phyloP scores from a whole-genome alignment of 2,113 vertebrate genomes.

The Grammomys dolichurus region DNA sequence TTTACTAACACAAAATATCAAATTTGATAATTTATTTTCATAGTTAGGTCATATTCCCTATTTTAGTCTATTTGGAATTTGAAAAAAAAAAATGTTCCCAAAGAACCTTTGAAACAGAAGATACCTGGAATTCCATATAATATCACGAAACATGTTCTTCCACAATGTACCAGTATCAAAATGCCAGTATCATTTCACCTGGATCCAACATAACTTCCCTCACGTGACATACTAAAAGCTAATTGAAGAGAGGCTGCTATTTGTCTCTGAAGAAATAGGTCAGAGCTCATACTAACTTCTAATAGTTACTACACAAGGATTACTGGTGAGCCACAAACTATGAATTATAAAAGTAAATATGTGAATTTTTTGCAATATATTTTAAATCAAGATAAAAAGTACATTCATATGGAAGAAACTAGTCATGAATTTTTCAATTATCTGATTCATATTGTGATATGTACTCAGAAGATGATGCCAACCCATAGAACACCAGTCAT shows the following conservation, averaged over 20 bases:
- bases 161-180: background rate
- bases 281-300: background rate
- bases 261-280: background rate
- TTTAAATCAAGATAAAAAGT: constrained; percentile 55
- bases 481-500: background rate
- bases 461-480: constrained; percentile 21
- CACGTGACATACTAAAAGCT: constrained; percentile 33
- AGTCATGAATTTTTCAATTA: constrained; percentile 21
- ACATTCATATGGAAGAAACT: constrained; percentile 44
- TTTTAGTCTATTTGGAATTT: constrained; percentile 55
- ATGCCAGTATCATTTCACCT: constrained; percentile 23
- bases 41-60: constrained; percentile 38
- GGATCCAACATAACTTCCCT: constrained; percentile 11
- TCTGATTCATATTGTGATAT: constrained; percentile 7
- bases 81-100: constrained; percentile 50
- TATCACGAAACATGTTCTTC: constrained; percentile 43
- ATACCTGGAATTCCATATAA: background rate
- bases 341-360: constrained; percentile 42
- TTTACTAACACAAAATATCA: constrained; percentile 58
- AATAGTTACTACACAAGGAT: constrained; percentile 28
- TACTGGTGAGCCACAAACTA: constrained; percentile 43
- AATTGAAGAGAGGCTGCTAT: background rate
- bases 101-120: constrained; percentile 38
- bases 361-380: constrained; percentile 36
- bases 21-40: constrained; percentile 48